Base-by-base conservation (phyloP, 2,797 vertebrate species). In the Iguana delicatissima region DNA sequence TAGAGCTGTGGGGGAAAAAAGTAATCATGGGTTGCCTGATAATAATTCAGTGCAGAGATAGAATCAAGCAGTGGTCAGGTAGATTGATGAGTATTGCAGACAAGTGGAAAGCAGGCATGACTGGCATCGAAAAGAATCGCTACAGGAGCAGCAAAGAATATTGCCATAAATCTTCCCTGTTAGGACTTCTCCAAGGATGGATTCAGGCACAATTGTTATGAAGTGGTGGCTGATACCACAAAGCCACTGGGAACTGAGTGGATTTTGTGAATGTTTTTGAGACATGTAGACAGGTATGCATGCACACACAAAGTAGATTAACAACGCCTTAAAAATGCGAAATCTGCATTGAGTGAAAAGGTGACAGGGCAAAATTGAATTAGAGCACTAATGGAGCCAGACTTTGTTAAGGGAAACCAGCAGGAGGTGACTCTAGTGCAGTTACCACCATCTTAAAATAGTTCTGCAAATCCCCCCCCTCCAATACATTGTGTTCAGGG, bases 1-100 rank as follows among this genome's bases (percentile, higher is more conserved):
- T 35, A 64, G 79, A 32, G 84, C 67, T 87, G 55, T 38, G 57
- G 32, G 89, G 89, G 84, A 8, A 29, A 77, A 90, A 90, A 84
- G 89, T 67, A 90, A 90, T 87, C 89, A 77, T 76, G 72, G 72
- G 46, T 83, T 87, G 80, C 57, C 80, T 52, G 72, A 87, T 26
- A 87, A 84, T 87, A 87, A 87, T 83, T 91, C 80, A 77, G 85
- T 84, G 72, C 46, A 77, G 89, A 83, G 89, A 84, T 83, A 87
- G 89, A 83, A 84, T 77, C 89, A 83, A 87, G 72, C 64, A 91
- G 74, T 74, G 85, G 85, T 84, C 80, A 91, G 85, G 85, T 32
- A 91, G 85, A 91, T 91, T 83, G 85, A 91, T 91, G 89, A 91
- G 80, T 59, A 50, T 87, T 84, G 85, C 85, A 67, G 89, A 77